Evolutionary conservation across 1,140 invertebrate species (phyloP).

Genomic region (Heliconius himera): DNA sequence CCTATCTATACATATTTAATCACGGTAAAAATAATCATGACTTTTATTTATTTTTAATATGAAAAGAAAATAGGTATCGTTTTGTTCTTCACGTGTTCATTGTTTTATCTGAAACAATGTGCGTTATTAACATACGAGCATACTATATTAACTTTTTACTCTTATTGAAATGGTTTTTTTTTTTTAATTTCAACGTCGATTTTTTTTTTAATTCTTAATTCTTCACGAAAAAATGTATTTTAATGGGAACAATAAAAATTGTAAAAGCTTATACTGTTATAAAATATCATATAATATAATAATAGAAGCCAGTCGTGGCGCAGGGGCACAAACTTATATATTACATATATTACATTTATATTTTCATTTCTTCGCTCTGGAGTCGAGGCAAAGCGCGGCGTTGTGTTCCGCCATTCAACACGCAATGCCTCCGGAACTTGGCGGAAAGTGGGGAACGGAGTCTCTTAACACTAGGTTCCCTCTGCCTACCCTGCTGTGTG

Average conservation of each 20-base stretch:
- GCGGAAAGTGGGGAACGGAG: too few relatives aligned
- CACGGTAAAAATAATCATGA: neutral
- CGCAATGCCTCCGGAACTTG: too few relatives aligned
- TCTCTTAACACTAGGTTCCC: too few relatives aligned
- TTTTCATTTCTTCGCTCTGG: too few relatives aligned
- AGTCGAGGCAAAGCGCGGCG: too few relatives aligned
- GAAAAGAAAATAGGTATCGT: slow-evolving; percentile 2
- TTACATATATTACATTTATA: too few relatives aligned
- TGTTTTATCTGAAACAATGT: slow-evolving; percentile 3
- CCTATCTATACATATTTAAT: neutral
- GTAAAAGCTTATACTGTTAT: neutral
- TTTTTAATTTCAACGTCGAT: neutral
- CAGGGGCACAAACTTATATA: too few relatives aligned
- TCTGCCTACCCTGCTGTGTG: too few relatives aligned
- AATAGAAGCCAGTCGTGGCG: too few relatives aligned
- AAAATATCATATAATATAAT: too few relatives aligned
- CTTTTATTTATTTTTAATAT: slow-evolving; percentile 12
- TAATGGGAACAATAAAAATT: neutral
- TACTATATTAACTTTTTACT: slow-evolving; percentile 1
- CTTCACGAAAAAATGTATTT: neutral
- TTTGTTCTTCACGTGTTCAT: neutral
- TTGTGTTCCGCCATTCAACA: too few relatives aligned
- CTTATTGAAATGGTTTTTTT: neutral
- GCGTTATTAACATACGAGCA: slow-evolving; percentile 3
- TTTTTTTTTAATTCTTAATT: neutral